Conservation (phyloP, 2,888 invertebrate genomes). For the Cyrtodaria siliqua region DNA sequence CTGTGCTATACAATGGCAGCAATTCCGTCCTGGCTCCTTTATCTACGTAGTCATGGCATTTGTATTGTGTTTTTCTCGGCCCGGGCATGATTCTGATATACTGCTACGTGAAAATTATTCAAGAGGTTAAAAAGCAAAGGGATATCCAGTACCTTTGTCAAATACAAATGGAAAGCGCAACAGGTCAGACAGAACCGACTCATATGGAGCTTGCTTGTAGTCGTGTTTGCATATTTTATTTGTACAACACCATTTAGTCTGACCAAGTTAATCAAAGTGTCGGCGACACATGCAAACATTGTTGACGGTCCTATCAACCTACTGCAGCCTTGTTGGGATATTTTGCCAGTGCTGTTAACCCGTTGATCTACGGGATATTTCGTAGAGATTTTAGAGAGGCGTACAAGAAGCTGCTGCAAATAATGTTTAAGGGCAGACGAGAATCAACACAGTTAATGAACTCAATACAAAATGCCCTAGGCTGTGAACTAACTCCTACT, state of each 20-base stretch:
- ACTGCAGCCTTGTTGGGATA: slow-evolving; percentile 80
- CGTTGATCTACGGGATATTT: slow-evolving; percentile 84
- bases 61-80: slow-evolving; percentile 77
- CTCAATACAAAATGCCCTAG: no score
- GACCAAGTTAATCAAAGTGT: slow-evolving; percentile 84
- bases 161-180: slow-evolving; percentile 4
- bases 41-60: slow-evolving; percentile 82
- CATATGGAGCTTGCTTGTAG: slow-evolving; percentile 80
- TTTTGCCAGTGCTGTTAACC: slow-evolving; percentile 83
- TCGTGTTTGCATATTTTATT: slow-evolving; percentile 83
- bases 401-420: slow-evolving; percentile 55
- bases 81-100: slow-evolving; percentile 78
- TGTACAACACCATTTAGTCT: slow-evolving; percentile 85
- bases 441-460: no score
- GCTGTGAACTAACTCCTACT: no score
- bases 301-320: slow-evolving; percentile 79
- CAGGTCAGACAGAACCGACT: slow-evolving; percentile 26
- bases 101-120: slow-evolving; percentile 74
- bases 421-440: neutral
- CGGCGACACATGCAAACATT: slow-evolving; percentile 36
- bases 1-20: slow-evolving; percentile 84
- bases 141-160: neutral
- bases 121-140: slow-evolving; percentile 58
- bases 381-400: slow-evolving; percentile 80
- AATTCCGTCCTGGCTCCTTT: slow-evolving; percentile 64